Evolutionary conservation across 2,797 vertebrate species (phyloP), one percentile per base, ranked within the genome.

Genomic region (Sebastes ruberrimus): DNA sequence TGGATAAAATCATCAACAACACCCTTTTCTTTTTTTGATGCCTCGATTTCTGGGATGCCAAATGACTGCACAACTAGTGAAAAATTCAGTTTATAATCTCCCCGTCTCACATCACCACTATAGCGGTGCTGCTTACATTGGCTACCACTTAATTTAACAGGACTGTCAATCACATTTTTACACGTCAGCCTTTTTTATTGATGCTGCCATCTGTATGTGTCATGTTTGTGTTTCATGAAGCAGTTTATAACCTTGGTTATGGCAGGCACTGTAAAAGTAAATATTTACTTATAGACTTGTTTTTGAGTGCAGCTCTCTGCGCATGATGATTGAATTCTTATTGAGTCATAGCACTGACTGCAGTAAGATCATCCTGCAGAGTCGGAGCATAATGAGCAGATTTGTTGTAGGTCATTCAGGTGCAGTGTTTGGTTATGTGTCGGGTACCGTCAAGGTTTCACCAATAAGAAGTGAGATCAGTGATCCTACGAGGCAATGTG

Each of bases 401-500:
- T 85, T 76, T 53, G 16, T 74, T 61, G 60, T 38, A 62, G 68
- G 59, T 74, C 68, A 56, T 63, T 75, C 57, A 55, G 74, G 55
- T 71, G 55, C 74, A 71, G n/a, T 5, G 6, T 66, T 55, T 23
- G 10, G 10, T 74, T 69, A 63, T 80, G 53, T 77, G 52, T 80
- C 63, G 63, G 62, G 61, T 42, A 35, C 20, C 14, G 32, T 76
- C 57, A 67, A 55, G 49, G 64, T 74, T 85, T 83, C 74, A 32
- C 52, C 75, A 63, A 74, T 73, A 73, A 77, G 14, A 66, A 35
- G 18, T 27, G 56, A 67, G 67, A 82, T 61, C 67, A 32, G 23
- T 5, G 76, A 74, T 80, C 76, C 71, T 85, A 71, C 4, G 6
- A 74, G 57, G 55, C 32, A 66, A 68, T 69, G 75, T 62, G 30